phyloP scores from a whole-genome alignment of 2,113 vertebrate species.

The Gymnogyps californianus region DNA sequence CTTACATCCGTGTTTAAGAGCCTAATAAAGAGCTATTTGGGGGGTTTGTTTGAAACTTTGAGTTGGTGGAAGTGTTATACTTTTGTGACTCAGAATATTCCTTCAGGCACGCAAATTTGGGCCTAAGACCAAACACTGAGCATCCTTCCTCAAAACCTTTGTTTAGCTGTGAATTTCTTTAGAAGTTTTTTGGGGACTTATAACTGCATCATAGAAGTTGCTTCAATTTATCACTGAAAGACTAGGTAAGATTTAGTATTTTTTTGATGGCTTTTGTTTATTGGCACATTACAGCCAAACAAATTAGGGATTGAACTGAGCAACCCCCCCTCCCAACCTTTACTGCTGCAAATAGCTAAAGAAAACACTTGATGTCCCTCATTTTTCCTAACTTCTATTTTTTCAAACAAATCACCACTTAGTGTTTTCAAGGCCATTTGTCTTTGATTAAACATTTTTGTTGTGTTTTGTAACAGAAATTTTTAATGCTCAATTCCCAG shows the following conservation, averaged over 20 bases:
- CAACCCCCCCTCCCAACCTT: accelerated
- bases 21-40: background rate
- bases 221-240: background rate
- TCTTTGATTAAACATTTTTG: background rate
- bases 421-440: background rate
- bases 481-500: background rate
- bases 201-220: background rate
- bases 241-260: background rate
- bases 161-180: background rate
- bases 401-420: background rate
- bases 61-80: background rate
- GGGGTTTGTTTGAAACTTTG: background rate
- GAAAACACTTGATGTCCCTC: background rate
- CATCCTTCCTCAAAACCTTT: background rate
- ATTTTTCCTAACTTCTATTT: background rate
- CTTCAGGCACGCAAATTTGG: background rate
- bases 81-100: background rate
- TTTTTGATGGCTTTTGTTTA: background rate
- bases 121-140: background rate
- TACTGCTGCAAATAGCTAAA: background rate
- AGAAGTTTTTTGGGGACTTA: background rate
- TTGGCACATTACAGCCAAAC: background rate
- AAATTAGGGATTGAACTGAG: background rate
- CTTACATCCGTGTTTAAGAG: background rate
- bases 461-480: background rate